Conservation (phyloP, 2,888 invertebrate genomes). For the Scaptomyza polygonia region DNA sequence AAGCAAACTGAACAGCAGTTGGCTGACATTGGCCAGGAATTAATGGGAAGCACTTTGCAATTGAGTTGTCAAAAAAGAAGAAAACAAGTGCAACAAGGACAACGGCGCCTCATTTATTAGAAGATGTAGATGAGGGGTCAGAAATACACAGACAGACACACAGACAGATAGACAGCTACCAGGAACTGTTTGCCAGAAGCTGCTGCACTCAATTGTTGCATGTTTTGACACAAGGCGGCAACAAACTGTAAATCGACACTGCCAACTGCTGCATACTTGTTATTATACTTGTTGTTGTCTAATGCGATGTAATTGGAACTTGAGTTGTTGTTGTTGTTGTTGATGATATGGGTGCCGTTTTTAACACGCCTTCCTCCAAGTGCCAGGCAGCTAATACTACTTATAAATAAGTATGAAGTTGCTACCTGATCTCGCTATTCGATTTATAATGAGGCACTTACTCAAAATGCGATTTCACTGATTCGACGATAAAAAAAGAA, state of each 20-base stretch:
- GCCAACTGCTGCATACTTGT: slow-evolving; percentile 34
- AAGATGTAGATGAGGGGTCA: slow-evolving; percentile 29
- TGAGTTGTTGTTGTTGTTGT: slow-evolving; percentile 11
- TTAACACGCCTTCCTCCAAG: slow-evolving; percentile 47
- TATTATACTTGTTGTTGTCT: slow-evolving; percentile 2
- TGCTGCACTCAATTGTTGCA: slow-evolving; percentile 34
- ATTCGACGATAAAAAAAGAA: slow-evolving; percentile 21
- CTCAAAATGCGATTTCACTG: slow-evolving; percentile 32
- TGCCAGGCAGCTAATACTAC: slow-evolving; percentile 29
- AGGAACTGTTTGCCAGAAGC: slow-evolving; percentile 41
- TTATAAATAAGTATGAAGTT: too few species aligned
- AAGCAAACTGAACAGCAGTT: slow-evolving; percentile 64
- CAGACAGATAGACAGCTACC: slow-evolving; percentile 31
- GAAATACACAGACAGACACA: background rate
- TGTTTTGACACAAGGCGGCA: slow-evolving; percentile 71
- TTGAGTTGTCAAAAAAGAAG: slow-evolving; percentile 61
- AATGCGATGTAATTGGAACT: slow-evolving; percentile 60
- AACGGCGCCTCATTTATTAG: slow-evolving; percentile 28
- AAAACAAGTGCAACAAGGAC: slow-evolving; percentile 16
- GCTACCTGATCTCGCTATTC: slow-evolving; percentile 48
- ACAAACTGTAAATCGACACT: slow-evolving; percentile 60
- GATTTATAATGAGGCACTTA: slow-evolving; percentile 40
- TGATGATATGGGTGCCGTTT: slow-evolving; percentile 51
- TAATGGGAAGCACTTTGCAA: slow-evolving; percentile 72
- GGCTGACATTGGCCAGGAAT: slow-evolving; percentile 52